Evolutionary conservation across 2,113 vertebrate genomes (phyloP), one percentile per base, ranked within the genome.

Genomic region (Thermophis baileyi): DNA sequence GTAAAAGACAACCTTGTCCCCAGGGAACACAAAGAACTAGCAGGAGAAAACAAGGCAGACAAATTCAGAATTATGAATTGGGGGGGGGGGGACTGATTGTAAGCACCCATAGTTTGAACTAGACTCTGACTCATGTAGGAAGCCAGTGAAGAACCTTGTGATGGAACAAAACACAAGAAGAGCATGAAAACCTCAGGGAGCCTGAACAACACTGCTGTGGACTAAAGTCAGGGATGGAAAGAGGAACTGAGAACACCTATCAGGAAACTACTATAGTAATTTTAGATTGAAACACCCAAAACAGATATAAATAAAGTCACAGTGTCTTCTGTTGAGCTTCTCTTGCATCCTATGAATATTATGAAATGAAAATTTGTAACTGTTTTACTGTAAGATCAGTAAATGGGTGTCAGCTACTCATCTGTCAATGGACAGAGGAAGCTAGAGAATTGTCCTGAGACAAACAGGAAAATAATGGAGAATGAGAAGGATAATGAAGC

Each of bases 51-150:
- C 6, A 74, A 74, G 69, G 35, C 16, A 81, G n/a, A 81, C n/a
- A 81, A 16, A 81, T 35, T 40, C 2, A 81, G n/a, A n/a, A 18
- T 74, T 74, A 74, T 74, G 69, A 74, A 69, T 16, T 30, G 5
- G 12, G 5, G 2, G 1, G 18, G 30, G 6, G 1, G 5, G 0
- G 1, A 40, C 6, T 40, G 35, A 40, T 40, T 40, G 14, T 20
- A 35, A 81, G 6, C 69, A 40, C 16, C n/a, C 69, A 40, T 20
- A 40, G 2, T 40, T n/a, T 81, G 69, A 40, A 81, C 6, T 18
- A 74, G n/a, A 35, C 63, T 74, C n/a, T 35, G 14, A 35, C 63
- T n/a, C 14, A 18, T 8, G 16, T 40, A 81, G 69, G 35, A n/a
- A 81, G n/a, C 69, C 69, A 81, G 2, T 40, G 35, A 40, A 81